Percentiles rank a stretch among this genome's conserved stretches.
Conservation (phyloP, 2,888 invertebrate species). For the Acanthacorydalis orientalis region DNA sequence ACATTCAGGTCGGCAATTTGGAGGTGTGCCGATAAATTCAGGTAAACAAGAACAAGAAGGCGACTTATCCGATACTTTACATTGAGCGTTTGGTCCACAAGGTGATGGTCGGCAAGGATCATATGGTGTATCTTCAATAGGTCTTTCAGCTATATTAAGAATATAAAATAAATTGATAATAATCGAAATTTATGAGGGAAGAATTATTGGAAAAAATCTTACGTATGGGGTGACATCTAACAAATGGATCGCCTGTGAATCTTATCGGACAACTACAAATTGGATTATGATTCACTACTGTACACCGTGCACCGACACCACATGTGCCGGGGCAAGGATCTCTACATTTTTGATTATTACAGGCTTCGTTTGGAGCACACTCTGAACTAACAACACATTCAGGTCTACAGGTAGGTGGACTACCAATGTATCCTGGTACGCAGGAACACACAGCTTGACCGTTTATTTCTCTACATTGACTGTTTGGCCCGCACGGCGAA, state of each 20-base stretch:
- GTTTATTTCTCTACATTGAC: slow-evolving; percentile 47
- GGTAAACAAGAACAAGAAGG: slow-evolving; percentile 54
- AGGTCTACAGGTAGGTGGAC: slow-evolving; percentile 54
- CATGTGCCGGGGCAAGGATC: slow-evolving; percentile 66
- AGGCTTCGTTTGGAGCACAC: slow-evolving; percentile 48
- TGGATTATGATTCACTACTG: slow-evolving; percentile 57
- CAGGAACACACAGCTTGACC: slow-evolving; percentile 53
- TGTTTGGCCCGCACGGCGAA: slow-evolving; percentile 57
- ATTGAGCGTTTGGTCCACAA: slow-evolving; percentile 47
- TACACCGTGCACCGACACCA: slow-evolving; percentile 51
- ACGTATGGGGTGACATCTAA: slow-evolving; percentile 30
- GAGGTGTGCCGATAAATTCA: slow-evolving; percentile 49
- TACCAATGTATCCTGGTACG: slow-evolving; percentile 44
- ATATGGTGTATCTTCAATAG: slow-evolving; percentile 19
- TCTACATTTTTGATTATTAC: slow-evolving; percentile 55
- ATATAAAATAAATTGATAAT: too few relatives aligned
- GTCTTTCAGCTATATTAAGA: too few relatives aligned
- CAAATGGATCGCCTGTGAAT: slow-evolving; percentile 53
- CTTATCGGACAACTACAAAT: slow-evolving; percentile 48
- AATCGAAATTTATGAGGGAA: too few relatives aligned
- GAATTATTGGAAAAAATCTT: slow-evolving; percentile 12
- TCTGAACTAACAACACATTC: slow-evolving; percentile 56
- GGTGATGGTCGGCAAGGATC: slow-evolving; percentile 52
- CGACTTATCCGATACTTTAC: slow-evolving; percentile 39
- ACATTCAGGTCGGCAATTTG: slow-evolving; percentile 59